Conservation (phyloP, 2,113 vertebrate genomes). For the Heptranchias perlo region DNA sequence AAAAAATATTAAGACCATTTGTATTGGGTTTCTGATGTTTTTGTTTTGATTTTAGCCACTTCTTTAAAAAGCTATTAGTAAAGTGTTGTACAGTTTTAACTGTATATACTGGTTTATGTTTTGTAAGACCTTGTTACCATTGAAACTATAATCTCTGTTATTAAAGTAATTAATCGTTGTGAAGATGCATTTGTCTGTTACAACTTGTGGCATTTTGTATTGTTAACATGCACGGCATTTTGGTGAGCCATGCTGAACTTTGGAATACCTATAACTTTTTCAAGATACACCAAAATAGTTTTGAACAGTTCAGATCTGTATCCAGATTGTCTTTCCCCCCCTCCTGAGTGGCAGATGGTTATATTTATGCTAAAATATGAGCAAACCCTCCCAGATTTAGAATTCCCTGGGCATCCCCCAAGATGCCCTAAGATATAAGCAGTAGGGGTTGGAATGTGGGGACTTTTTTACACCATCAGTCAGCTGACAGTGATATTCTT, state of each 20-base stretch:
- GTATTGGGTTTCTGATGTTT: background rate
- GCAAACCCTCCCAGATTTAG: background rate
- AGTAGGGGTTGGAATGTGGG: too few species aligned
- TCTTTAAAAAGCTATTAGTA: background rate
- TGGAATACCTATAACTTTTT: background rate
- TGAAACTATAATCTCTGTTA: background rate
- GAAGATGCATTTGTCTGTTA: background rate
- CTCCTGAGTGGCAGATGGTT: background rate
- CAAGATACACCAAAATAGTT: too few species aligned
- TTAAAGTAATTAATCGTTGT: background rate
- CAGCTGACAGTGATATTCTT: too few species aligned
- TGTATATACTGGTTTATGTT: background rate
- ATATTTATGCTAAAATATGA: background rate
- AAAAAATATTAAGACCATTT: background rate
- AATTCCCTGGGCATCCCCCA: too few species aligned
- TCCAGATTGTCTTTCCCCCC: too few species aligned
- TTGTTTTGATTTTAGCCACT: background rate
- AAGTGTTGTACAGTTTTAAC: background rate
- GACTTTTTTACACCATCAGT: too few species aligned
- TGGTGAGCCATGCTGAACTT: background rate
- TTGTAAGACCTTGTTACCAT: background rate
- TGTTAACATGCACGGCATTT: too few species aligned
- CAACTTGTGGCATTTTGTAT: background rate
- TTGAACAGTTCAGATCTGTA: too few species aligned
- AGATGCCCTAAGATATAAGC: too few species aligned